Evolutionary conservation across 2,113 vertebrate species (phyloP), one percentile per base, ranked within the genome.

Genomic region (Macroglossus sobrinus): DNA sequence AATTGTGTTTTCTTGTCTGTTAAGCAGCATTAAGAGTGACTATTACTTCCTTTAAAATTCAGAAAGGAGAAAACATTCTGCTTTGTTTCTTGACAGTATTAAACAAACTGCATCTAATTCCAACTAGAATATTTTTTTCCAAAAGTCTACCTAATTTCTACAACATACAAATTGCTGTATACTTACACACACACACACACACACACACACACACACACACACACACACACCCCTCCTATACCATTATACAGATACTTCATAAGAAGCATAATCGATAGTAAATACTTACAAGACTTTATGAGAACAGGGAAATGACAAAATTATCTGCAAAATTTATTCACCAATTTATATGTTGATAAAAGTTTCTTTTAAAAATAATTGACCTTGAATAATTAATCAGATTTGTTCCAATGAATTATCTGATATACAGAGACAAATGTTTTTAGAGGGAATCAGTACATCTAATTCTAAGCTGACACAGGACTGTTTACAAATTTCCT

Each of bases 281-380:
- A 91, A 79, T 45, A 64, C 18, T 85, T 21, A 22, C n/a, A 35
- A 71, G 78, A 21, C 8, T 80, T 85, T 57, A 64, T 18, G n/a
- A 87, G 12, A 66, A 68, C 30, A 76, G 59, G 30, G 87, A 75
- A 82, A 61, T 57, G 75, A 92, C 13, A 93, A 95, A 95, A 75
- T 35, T 28, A 61, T 40, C 76, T 86, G 40, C 68, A 74, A 91
- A 94, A 28, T 33, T 18, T 55, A 72, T 53, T 94, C 12, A 75
- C 7, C 14, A 63, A 63, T 81, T 76, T 91, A 66, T 9, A 94
- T 53, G 40, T 28, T 78, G 35, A 79, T 33, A 80, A 80, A 64
- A 64, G 38, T 89, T 93, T 88, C 30, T 45, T 86, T 85, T 81
- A 12, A 57, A 64, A 89, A 90, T 26, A 93, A 85, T 30, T 85